These are phyloP conservation scores for Nephrocerus scutellatus DNA, from an alignment of 2,888 invertebrate species.

Conservation along the genomic window DNA sequence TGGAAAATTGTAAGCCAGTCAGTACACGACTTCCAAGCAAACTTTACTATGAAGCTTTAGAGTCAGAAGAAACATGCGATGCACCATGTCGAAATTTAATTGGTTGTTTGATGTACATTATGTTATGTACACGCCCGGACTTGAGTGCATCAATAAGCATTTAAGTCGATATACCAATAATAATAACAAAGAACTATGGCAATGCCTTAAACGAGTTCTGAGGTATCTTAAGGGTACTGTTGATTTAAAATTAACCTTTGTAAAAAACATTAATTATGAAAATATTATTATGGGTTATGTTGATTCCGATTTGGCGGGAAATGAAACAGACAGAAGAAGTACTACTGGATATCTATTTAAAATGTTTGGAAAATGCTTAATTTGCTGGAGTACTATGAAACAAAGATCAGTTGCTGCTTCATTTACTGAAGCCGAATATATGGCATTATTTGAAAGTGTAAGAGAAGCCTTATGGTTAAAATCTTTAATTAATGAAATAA, in stretches of 20 bases:
- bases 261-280: neutral
- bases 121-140: constrained; percentile 11
- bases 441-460: no score
- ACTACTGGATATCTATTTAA: constrained; percentile 5
- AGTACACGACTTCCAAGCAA: constrained; percentile 24
- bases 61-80: constrained; percentile 23
- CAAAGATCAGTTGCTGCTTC: no score
- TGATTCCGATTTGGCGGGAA: constrained; percentile 8
- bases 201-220: constrained; percentile 12
- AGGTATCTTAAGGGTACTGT: no score
- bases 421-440: no score
- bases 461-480: no score
- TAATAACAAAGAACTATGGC: constrained; percentile 17
- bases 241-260: constrained; percentile 2
- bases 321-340: constrained; percentile 3
- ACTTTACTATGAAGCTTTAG: constrained; percentile 23
- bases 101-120: constrained; percentile 6
- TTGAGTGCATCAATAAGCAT: constrained; percentile 5
- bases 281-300: constrained; percentile 1
- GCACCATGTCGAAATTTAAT: constrained; percentile 14
- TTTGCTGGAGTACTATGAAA: no score
- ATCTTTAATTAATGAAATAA: no score
- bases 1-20: constrained; percentile 1
- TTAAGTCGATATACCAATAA: constrained; percentile 16
- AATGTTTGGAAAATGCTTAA: no score